Evolutionary conservation across 92 coral and sea anemone genomes (phyloP).

Genomic region (Metridium senile): DNA sequence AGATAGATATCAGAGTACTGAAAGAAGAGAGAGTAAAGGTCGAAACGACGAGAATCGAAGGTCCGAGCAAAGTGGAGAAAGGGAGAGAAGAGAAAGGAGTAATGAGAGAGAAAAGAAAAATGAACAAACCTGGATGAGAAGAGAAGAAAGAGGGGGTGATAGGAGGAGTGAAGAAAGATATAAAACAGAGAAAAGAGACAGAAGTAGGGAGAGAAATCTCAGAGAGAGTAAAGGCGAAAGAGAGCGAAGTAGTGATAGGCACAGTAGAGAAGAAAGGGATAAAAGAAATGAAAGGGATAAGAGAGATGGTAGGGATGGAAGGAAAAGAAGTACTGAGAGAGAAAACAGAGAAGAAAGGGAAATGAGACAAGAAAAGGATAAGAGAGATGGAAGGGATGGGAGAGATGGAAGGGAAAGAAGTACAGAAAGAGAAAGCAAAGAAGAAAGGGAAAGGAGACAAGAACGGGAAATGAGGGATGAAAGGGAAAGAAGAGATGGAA

Average conservation of each 20-base stretch:
- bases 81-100: background rate
- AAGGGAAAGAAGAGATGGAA: background rate
- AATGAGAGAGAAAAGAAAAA: background rate
- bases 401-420: background rate
- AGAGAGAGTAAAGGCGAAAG: background rate
- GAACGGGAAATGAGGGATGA: background rate
- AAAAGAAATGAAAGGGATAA: background rate
- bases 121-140: too few species aligned
- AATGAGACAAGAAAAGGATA: background rate
- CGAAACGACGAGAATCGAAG: background rate
- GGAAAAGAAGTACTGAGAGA: background rate
- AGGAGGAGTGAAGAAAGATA: background rate
- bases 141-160: background rate
- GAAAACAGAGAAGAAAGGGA: background rate
- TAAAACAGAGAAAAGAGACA: background rate
- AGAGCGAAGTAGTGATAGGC: background rate
- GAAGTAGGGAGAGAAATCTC: background rate
- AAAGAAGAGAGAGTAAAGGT: background rate
- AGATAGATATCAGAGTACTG: background rate
- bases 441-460: background rate
- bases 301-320: background rate
- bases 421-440: background rate
- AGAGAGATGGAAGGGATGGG: background rate
- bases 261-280: background rate
- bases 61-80: background rate